Percentiles rank a stretch among this genome's conserved stretches.
phyloP scores from a whole-genome alignment of 2,797 vertebrate species.

The Fistularia commersonii region DNA sequence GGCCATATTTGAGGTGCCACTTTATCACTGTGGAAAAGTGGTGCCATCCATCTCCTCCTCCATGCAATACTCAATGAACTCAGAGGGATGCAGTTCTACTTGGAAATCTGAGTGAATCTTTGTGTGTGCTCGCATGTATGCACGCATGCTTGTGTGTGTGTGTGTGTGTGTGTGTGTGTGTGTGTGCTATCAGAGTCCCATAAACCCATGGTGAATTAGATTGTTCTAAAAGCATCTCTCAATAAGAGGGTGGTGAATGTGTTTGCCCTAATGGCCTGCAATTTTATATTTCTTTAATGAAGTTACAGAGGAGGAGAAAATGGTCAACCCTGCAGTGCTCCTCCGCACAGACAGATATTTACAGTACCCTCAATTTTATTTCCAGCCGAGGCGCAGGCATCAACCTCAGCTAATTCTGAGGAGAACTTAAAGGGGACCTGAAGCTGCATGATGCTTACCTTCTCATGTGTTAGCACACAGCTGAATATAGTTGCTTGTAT shows the following conservation, averaged over 20 bases:
- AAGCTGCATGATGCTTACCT: conserved; percentile 36
- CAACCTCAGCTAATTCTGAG: conserved; percentile 49
- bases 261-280: conserved; percentile 74
- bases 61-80: conserved; percentile 35
- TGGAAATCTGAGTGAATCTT: not conserved
- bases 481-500: conserved; percentile 8
- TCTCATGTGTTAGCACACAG: conserved; percentile 11
- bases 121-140: not conserved
- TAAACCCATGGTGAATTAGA: conserved; percentile 69
- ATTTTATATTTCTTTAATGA: conserved; percentile 78
- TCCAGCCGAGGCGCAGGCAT: conserved; percentile 30
- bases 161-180: conserved; percentile 9
- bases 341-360: conserved; percentile 7
- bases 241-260: conserved; percentile 68
- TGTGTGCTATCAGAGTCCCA: conserved; percentile 32
- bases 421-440: conserved; percentile 25
- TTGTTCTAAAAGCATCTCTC: conserved; percentile 77
- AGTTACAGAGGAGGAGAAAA: conserved; percentile 68
- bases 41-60: conserved; percentile 54
- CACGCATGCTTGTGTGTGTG: conserved; percentile 3
- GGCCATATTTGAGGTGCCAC: conserved; percentile 49
- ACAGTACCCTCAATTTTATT: conserved; percentile 30
- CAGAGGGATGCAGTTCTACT: conserved; percentile 1
- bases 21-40: conserved; percentile 62
- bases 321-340: conserved; percentile 43